A percentile compares a stretch with the other conserved stretches of the same genome.
These are phyloP conservation scores for Nineta flava DNA, from an alignment of 2,888 invertebrate genomes.

Conservation along the genomic window DNA sequence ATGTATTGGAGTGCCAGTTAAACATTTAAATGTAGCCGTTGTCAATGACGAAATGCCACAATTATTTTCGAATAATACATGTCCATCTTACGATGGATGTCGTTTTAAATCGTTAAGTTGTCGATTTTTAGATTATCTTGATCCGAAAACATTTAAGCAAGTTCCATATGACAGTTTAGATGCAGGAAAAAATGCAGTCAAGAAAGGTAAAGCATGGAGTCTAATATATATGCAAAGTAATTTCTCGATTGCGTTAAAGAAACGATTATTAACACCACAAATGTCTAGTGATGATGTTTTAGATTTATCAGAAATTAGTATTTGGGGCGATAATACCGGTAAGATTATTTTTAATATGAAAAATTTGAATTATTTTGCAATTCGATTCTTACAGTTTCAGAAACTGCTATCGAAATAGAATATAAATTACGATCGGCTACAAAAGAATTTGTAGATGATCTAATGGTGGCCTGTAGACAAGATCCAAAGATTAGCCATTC, in stretches of 20 bases:
- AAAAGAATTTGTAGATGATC: no score
- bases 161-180: constrained; percentile 48
- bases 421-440: no score
- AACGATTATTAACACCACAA: constrained; percentile 37
- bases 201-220: constrained; percentile 72
- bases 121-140: constrained; percentile 60
- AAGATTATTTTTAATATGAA: constrained; percentile 15
- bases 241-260: constrained; percentile 73
- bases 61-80: constrained; percentile 23
- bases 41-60: constrained; percentile 49
- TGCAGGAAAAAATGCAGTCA: constrained; percentile 55
- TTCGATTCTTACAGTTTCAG: not conserved
- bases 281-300: constrained; percentile 32
- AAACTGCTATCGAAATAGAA: no score
- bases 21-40: constrained; percentile 63
- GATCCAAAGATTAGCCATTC: no score
- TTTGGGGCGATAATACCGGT: constrained; percentile 57
- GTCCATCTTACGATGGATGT: constrained; percentile 42
- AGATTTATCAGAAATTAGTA: constrained; percentile 37
- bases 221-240: constrained; percentile 77
- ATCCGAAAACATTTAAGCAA: constrained; percentile 55
- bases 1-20: constrained; percentile 79
- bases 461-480: no score
- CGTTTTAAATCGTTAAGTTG: constrained; percentile 58
- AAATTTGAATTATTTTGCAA: not conserved